Conservation (phyloP, 2,797 vertebrate genomes). For the Pantherophis vulpinus region DNA sequence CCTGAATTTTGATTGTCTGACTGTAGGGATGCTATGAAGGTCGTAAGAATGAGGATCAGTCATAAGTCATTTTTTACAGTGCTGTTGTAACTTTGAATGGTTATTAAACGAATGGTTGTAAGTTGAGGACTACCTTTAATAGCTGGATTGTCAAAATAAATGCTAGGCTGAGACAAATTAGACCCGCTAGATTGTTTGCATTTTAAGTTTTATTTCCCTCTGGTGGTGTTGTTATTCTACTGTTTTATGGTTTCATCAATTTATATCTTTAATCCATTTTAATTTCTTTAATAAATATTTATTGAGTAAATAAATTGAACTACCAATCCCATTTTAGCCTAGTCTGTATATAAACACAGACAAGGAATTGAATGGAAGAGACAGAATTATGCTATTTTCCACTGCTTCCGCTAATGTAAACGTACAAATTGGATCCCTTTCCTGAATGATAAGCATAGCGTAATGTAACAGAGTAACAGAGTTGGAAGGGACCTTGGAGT, state of each 20-base stretch:
- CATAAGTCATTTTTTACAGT: not conserved
- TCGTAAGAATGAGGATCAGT: not conserved
- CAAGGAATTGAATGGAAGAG: not conserved
- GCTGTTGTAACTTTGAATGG: not conserved
- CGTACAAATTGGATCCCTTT: not conserved
- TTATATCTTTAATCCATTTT: not conserved
- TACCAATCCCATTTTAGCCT: not conserved
- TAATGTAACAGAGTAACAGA: not conserved
- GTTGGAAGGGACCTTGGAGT: no score
- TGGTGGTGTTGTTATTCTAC: not conserved
- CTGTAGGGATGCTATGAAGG: not conserved
- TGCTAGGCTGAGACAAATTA: not conserved
- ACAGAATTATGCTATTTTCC: not conserved
- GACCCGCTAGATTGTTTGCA: not conserved
- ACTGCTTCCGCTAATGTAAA: not conserved
- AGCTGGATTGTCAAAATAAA: not conserved
- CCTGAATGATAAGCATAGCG: not conserved
- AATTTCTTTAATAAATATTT: not conserved
- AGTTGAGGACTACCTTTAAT: not conserved
- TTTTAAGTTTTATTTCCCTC: not conserved
- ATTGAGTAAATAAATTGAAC: not conserved
- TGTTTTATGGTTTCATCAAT: not conserved
- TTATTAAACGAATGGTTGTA: not conserved
- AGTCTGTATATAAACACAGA: not conserved
- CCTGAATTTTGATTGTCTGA: not conserved